phyloP scores from a whole-genome alignment of 2,797 vertebrate species.

The Argya squamiceps region DNA sequence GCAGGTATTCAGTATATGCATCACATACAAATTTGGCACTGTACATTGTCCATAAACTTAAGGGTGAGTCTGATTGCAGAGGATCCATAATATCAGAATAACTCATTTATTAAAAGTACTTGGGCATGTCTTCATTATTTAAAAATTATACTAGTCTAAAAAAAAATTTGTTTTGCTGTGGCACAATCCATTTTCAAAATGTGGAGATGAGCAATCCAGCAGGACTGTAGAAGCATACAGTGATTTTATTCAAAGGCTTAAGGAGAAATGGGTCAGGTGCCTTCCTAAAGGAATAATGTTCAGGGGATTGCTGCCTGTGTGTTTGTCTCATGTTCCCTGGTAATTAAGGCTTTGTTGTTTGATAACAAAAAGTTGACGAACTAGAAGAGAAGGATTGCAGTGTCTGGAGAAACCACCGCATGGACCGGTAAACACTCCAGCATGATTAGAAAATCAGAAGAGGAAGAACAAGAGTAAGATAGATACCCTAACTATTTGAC shows the following conservation, averaged over 20 bases:
- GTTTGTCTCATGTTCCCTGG: neutral
- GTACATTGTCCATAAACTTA: neutral
- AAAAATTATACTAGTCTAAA: neutral
- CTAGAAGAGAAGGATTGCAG: neutral
- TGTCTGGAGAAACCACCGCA: too few species aligned
- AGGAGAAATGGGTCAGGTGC: neutral
- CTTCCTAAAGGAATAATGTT: neutral
- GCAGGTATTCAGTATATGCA: neutral
- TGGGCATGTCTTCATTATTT: neutral
- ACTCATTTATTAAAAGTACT: neutral
- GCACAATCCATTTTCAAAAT: neutral
- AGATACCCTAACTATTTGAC: neutral
- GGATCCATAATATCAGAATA: neutral
- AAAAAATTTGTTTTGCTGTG: neutral
- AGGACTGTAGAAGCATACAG: neutral
- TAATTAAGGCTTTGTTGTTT: neutral
- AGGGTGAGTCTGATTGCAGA: neutral
- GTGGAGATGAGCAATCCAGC: neutral
- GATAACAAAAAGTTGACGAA: neutral
- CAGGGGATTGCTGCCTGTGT: neutral
- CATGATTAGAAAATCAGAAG: neutral
- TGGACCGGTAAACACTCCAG: neutral
- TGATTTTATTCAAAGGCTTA: neutral
- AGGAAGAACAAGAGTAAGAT: neutral
- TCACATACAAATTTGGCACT: fast-evolving